Base-by-base conservation (phyloP, 2,113 vertebrate species). In the Otocyon megalotis region DNA sequence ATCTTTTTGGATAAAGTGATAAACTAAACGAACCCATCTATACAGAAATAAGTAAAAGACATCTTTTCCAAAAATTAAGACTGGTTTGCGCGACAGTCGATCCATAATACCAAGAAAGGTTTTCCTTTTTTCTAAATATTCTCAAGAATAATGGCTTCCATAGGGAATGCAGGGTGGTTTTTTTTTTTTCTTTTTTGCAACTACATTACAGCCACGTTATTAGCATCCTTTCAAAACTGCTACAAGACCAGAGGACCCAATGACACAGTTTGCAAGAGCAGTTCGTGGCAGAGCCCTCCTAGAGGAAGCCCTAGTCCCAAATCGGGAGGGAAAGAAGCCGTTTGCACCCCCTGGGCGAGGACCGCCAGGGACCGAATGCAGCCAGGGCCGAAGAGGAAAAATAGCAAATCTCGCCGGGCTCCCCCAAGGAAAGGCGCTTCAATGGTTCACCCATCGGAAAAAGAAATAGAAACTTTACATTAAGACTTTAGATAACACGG, bases 401-500 rank as follows among this genome's bases (percentile, higher is more conserved):
- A 26, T 17, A 37, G 71, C 94, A 15, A 19, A 69, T 19, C 72
- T 77, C 80, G 62, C 85, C 71, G 11, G 48, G n/a, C 60, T 88
- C 43, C 95, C 94, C 88, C 20, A 5, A 74, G 71, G 53, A 74
- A 89, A 89, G 62, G 69, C 56, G 35, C 54, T 92, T 30, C 96
- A 20, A 32, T 2, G 93, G 54, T 60, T 69, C 81, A 7, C 65
- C 93, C 94, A 14, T n/a, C 3, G 58, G 82, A 81, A 94, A 79
- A 93, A 96, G 96, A 93, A 93, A 97, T 72, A 87, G 43, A 97
- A 98, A 98, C 96, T 98, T 97, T 90, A 82, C 82, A 86, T 94
- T 69, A 53, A 95, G 97, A 97, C 93, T 84, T 67, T 3, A 43
- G 92, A 69, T 56, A 65, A 69, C 86, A 79, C 58, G 13, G 84